phyloP scores from a whole-genome alignment of 2,888 invertebrate species.

The Euzophera pinguis region DNA sequence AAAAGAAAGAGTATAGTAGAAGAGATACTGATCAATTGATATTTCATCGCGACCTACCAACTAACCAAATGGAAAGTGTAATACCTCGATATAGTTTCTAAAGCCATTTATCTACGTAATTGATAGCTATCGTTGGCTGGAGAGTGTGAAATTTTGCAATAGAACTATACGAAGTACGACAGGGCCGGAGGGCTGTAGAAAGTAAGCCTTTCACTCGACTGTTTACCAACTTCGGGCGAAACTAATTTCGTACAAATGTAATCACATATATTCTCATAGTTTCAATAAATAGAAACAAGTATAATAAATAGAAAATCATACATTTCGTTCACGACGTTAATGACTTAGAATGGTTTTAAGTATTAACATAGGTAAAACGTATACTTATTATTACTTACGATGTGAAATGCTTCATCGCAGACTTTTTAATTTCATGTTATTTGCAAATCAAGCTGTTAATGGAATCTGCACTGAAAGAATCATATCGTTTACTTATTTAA shows the following conservation, averaged over 20 bases:
- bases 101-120: conserved; percentile 58
- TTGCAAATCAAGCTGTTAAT: no score
- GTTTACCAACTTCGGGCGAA: conserved; percentile 43
- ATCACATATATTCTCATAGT: conserved; percentile 44
- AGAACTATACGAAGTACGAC: conserved; percentile 45
- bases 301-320: background rate
- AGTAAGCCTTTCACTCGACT: conserved; percentile 72
- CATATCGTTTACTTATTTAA: no score
- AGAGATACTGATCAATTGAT: no score
- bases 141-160: conserved; percentile 72
- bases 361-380: no score
- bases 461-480: no score
- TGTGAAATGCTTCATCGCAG: no score
- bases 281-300: conserved; percentile 28
- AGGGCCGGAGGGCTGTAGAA: conserved; percentile 75
- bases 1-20: no score
- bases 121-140: conserved; percentile 55
- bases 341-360: no score
- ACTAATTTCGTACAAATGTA: conserved; percentile 65
- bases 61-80: conserved; percentile 34
- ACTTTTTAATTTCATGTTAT: no score
- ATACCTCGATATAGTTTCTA: conserved; percentile 41
- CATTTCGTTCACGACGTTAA: no score
- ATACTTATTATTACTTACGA: no score
- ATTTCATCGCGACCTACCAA: background rate